Base-by-base conservation (phyloP, 2,113 vertebrate species). In the Rhea pennata region DNA sequence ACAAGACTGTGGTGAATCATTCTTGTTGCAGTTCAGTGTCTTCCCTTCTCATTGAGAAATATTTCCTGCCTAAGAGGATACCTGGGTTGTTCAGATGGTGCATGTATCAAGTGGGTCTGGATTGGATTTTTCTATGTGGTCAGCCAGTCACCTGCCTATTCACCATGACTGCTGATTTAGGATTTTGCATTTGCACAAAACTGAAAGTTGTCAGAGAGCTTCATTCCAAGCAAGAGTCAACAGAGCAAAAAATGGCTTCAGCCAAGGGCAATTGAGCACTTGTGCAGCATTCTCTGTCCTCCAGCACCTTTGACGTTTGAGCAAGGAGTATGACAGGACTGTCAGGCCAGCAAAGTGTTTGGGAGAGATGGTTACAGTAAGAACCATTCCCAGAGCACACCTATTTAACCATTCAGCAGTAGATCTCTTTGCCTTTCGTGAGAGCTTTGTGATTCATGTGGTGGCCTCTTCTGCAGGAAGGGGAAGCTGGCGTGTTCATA, bases 81-180 rank as follows among this genome's bases (percentile, higher is more conserved):
- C 2, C 1, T 39, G 44, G 14, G 16, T 24, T 59, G 44, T 13
- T 54, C 16, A 23, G 29, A 44, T 71, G n/a, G 20, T 26, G 12
- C 7, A 5, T 6, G 14, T 62, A 20, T 54, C 0, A 3, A 58
- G 51, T 51, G 51, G 24, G 9, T 81, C 74, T 72, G 48, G 14
- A 33, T 6, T 73, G 54, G 36, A 11, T 48, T 44, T 72, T 88
- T 88, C 15, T 42, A 1, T 0, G 2, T 62, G 50, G 19, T 66
- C 62, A 73, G 33, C 15, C 39, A n/a, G 58, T 84, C 54, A 42
- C n/a, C 8, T 51, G 20, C 9, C 1, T 76, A 12, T 73, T 80
- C 46, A 36, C 21, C 42, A 24, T 0, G 0, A n/a, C 42, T 81
- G 0, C 61, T 75, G 19, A 3, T 46, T 72, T 56, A 46, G 17